Conservation (phyloP, 2,797 vertebrate species). For the Morus bassanus region DNA sequence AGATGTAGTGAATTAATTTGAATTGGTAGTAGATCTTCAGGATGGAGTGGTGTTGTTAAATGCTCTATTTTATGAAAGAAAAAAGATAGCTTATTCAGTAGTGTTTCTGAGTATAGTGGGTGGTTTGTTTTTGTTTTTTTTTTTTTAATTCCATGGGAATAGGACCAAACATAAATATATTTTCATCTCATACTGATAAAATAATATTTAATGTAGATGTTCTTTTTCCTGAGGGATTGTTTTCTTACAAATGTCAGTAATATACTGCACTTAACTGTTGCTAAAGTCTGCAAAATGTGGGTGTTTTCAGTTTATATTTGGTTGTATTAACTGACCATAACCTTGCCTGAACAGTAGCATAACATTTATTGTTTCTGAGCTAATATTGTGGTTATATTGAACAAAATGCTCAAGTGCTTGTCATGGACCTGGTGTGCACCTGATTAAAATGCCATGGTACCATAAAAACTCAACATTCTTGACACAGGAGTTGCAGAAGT, state of each 20-base stretch:
- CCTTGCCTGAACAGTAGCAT: not conserved
- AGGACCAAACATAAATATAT: not conserved
- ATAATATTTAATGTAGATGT: not conserved
- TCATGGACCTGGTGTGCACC: not conserved
- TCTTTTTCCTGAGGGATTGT: not conserved
- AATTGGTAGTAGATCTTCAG: not conserved
- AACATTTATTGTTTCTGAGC: not conserved
- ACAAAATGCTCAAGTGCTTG: not conserved
- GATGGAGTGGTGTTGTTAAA: constrained; percentile 49
- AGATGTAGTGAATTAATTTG: not conserved
- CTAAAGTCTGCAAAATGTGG: not conserved
- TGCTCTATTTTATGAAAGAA: constrained; percentile 6
- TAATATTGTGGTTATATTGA: not conserved
- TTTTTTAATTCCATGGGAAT: not conserved
- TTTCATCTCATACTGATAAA: not conserved
- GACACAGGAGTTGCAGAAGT: not conserved
- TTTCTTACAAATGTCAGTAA: not conserved
- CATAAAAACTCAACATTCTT: not conserved
- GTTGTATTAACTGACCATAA: not conserved
- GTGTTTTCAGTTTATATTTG: not conserved
- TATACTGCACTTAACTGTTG: not conserved
- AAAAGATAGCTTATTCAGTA: not conserved
- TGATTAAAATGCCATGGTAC: not conserved
- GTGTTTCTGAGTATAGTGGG: not conserved
- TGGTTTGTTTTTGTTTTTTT: not conserved